Conservation (phyloP, 1,140 invertebrate genomes). For the Microplitis mediator region DNA sequence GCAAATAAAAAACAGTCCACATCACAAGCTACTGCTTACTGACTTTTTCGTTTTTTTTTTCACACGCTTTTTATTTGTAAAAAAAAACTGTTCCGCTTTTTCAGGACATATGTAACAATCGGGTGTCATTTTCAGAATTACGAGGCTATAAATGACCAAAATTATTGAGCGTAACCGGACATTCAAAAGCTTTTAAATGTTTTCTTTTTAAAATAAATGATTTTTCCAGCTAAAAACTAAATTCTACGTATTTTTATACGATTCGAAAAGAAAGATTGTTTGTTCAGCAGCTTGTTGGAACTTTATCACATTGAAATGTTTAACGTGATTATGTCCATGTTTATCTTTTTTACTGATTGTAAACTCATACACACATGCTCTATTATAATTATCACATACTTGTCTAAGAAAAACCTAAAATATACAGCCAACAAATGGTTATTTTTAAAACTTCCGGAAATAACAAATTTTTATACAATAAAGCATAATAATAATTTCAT, state of each 20-base stretch:
- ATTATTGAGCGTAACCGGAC: neutral
- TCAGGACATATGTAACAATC: too few relatives aligned
- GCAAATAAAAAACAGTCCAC: neutral
- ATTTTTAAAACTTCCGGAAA: too few relatives aligned
- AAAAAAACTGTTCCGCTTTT: too few relatives aligned
- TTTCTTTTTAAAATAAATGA: neutral
- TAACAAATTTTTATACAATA: too few relatives aligned
- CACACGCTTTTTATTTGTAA: neutral
- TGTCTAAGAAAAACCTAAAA: neutral
- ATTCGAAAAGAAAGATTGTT: neutral
- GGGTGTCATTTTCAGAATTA: conserved; percentile 5
- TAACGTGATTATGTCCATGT: too few relatives aligned
- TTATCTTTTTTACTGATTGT: neutral
- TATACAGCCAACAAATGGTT: too few relatives aligned
- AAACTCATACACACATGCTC: too few relatives aligned
- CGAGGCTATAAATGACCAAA: conserved; percentile 3
- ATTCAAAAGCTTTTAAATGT: neutral
- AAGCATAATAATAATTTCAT: too few relatives aligned
- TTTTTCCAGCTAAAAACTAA: neutral
- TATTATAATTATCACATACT: too few relatives aligned
- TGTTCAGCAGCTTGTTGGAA: neutral
- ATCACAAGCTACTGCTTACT: neutral
- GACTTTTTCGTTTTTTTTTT: neutral
- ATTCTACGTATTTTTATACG: neutral
- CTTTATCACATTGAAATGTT: neutral